Percentiles rank a stretch among this genome's conserved stretches.
Evolutionary conservation across 2,797 vertebrate species (phyloP).

Genomic region (Clamator glandarius): DNA sequence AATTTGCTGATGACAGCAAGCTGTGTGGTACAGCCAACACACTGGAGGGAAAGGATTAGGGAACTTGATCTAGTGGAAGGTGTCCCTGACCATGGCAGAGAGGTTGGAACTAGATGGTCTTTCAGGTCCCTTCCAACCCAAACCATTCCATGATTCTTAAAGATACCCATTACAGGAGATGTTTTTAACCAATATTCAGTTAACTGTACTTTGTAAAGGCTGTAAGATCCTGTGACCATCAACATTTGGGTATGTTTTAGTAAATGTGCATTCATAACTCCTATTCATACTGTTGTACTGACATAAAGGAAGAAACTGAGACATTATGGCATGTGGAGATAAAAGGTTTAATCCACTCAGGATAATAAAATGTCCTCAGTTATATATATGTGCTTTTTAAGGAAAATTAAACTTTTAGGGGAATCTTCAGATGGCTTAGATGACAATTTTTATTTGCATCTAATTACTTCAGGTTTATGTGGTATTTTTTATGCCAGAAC

Average conservation of each 20-base stretch:
- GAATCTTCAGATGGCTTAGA: background rate
- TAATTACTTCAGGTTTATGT: background rate
- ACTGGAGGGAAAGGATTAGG: no score
- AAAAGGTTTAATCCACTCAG: background rate
- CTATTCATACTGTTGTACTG: background rate
- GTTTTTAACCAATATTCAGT: background rate
- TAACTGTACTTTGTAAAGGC: background rate
- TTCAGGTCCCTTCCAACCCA: no score
- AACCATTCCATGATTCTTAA: background rate
- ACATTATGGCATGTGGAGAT: background rate
- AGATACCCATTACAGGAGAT: background rate
- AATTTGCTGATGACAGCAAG: no score
- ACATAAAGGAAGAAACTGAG: background rate
- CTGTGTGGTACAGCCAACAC: no score
- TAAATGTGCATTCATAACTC: background rate
- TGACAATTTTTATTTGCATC: background rate
- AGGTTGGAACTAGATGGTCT: no score
- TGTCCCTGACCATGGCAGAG: no score
- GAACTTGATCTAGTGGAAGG: no score
- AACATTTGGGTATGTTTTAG: background rate
- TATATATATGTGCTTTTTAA: background rate
- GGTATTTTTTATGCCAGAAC: background rate
- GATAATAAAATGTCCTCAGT: background rate
- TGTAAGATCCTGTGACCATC: background rate
- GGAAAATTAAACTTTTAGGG: background rate